Base-by-base conservation (phyloP, 1,140 invertebrate genomes). In the Copidosoma floridanum region DNA sequence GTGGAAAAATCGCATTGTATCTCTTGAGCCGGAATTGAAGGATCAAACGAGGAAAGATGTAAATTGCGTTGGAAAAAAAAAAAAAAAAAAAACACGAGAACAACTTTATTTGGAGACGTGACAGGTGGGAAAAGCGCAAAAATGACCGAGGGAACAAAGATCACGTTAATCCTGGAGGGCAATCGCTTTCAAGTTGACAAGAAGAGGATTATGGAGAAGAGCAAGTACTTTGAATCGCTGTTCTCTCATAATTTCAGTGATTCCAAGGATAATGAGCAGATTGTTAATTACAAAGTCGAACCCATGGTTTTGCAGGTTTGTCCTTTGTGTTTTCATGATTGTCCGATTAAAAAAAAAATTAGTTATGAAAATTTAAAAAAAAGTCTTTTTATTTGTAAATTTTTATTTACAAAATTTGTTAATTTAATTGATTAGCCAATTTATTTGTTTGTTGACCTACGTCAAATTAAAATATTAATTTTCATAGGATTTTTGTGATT, bases 191-290 rank as follows among this genome's bases (percentile, higher is more conserved):
- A 35, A 23, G 65, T 61, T 11, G 52, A 61, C 16, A 65, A 60
- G 40, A 48, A 59, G 3, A 65, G 65, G 32, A 50, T 68, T 8
- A 20, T 52, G 1, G 44, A 61, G 3, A 47, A 62, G 3, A 70
- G 68, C 44, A 43, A 60, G 0, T 70, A 70, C 27, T 70, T 70
- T 21, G 57, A 62, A 3, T 65, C 66, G 7, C 43, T 70, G 20
- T 70, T 66, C 46, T 68, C 65, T 1, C 63, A 64, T 27, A 65
- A 68, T 27, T 70, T 68, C 37, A 63, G 57, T n/a, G 68, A 70
- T 51, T 65, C 65, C 18, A 46, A 47, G 16, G 50, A 63, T 18
- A 64, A 64, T 18, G 63, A 68, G 23, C 61, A 65, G 12, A 57
- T 18, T 10, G 67, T 70, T 6, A 66, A 68, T 54, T 70, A 68